Percentiles rank a stretch among this genome's conserved stretches.
phyloP scores from a whole-genome alignment of 2,888 invertebrate species.

The Halictus ligatus region DNA sequence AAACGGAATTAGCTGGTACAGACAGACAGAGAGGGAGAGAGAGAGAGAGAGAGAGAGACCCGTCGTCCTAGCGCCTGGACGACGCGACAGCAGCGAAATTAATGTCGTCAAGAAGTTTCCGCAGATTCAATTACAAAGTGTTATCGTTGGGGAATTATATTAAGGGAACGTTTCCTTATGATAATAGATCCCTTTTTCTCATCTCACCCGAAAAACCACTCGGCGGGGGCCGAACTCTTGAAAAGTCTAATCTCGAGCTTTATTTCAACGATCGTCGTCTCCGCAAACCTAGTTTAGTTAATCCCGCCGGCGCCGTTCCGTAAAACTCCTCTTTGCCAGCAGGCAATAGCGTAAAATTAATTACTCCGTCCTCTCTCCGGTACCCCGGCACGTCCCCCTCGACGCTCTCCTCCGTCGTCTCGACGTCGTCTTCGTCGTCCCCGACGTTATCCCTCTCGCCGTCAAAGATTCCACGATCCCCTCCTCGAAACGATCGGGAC shows the following conservation, averaged over 20 bases:
- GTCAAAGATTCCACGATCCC: constrained; percentile 47
- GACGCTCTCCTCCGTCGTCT: constrained; percentile 14
- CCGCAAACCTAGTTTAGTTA: constrained; percentile 61
- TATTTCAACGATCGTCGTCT: constrained; percentile 57
- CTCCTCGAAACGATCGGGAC: constrained; percentile 19
- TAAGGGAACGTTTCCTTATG: constrained; percentile 37
- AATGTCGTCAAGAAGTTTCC: constrained; percentile 42
- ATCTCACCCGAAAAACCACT: constrained; percentile 35
- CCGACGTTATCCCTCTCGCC: constrained; percentile 15
- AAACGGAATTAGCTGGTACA: constrained; percentile 13
- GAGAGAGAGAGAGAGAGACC: neutral
- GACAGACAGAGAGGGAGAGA: too few relatives aligned
- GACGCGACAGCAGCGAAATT: constrained; percentile 32
- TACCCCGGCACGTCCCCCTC: constrained; percentile 27
- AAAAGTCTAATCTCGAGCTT: constrained; percentile 61
- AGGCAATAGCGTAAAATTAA: constrained; percentile 70
- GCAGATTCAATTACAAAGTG: constrained; percentile 55
- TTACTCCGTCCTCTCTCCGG: constrained; percentile 44
- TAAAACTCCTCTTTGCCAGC: constrained; percentile 57
- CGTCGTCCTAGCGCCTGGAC: neutral
- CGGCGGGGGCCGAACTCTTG: constrained; percentile 32
- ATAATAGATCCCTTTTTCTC: constrained; percentile 46
- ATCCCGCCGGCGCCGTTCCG: constrained; percentile 50
- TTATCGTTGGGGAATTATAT: constrained; percentile 54
- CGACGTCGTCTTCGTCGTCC: constrained; percentile 29